A percentile compares a stretch with the other conserved stretches of the same genome.
Evolutionary conservation across 2,888 invertebrate species (phyloP).

Genomic region (Macrostomum cliftonense): DNA sequence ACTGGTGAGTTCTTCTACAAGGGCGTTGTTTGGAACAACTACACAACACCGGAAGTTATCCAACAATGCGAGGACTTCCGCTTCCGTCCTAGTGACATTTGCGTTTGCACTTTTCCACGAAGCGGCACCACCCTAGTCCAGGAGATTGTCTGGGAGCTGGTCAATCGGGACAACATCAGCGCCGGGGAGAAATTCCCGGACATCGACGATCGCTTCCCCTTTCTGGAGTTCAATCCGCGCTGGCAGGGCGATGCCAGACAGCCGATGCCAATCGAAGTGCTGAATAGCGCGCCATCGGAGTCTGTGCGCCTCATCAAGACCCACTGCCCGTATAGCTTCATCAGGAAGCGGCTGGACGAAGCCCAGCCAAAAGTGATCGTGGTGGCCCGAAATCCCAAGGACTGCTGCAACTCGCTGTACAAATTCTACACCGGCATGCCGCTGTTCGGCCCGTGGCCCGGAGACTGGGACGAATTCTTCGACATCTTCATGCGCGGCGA

Average conservation of each 20-base stretch:
- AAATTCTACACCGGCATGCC: constrained; percentile 6
- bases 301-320: constrained; percentile 4
- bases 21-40: constrained; percentile 6
- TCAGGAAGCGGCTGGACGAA: constrained; percentile 1
- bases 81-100: constrained; percentile 1
- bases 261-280: background rate
- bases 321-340: constrained; percentile 2
- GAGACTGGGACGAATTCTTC: constrained; percentile 6
- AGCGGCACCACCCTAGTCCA: constrained; percentile 4
- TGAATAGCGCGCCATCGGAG: background rate
- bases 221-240: constrained; percentile 2
- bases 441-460: constrained; percentile 9
- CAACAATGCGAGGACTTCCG: background rate
- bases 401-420: constrained; percentile 7
- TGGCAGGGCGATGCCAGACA: background rate
- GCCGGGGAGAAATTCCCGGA: background rate
- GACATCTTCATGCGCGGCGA: constrained; percentile 6
- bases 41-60: constrained; percentile 2
- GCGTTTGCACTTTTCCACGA: constrained; percentile 4
- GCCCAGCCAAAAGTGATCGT: constrained; percentile 1
- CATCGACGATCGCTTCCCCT: constrained; percentile 3
- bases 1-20: constrained; percentile 3
- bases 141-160: constrained; percentile 5
- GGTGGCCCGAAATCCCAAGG: constrained; percentile 5
- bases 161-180: background rate